Base-by-base conservation (phyloP, 2,113 vertebrate species). In the Alaudala cheleensis region DNA sequence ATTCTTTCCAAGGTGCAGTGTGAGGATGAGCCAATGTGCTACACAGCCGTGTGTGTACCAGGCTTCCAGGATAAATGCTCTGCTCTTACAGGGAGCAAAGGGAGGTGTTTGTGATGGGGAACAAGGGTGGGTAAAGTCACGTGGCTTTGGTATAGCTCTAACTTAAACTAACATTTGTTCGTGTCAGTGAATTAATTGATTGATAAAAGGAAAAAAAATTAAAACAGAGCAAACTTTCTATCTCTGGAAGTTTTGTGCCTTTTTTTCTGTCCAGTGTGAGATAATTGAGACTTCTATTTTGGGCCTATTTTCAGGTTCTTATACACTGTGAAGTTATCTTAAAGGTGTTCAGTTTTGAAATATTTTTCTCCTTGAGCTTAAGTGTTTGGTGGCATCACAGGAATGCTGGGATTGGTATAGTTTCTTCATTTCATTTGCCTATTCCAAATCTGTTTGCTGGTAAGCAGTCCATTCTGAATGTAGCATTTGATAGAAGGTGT, bases 41-140 rank as follows among this genome's bases (percentile, higher is more conserved):
- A 2, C 8, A 0, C 39, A 77, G 76, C 24, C 14, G 0, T 0
- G 0, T 28, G 21, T 56, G 53, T 25, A 3, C 6, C 14, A 39
- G 21, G 3, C 20, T 50, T 42, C 16, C 21, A 54, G 57, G 42
- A 47, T 24, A 53, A 67, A 23, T 5, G 25, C 10, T 60, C 14
- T 42, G 3, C 53, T 79, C 28, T 51, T 65, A 34, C 28, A 62
- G 56, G 39, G 42, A 90, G 33, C 12, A 13, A 76, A 64, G 54
- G 6, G 23, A 69, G 6, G 23, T 19, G 14, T 47, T 73, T 56
- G 49, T 72, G 29, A 37, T 40, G 13, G 34, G 42, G 17, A 53
- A 9, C 58, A 80, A 24, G 25, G 23, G 12, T 49, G 9, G 50
- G 26, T 31, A 51, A 66, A 34, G 33, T 70, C 3, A 5, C 4